Percentiles rank a stretch among this genome's conserved stretches.
These are phyloP conservation scores for Gopherus flavomarginatus DNA, from an alignment of 2,113 vertebrate species.

Conservation along the genomic window DNA sequence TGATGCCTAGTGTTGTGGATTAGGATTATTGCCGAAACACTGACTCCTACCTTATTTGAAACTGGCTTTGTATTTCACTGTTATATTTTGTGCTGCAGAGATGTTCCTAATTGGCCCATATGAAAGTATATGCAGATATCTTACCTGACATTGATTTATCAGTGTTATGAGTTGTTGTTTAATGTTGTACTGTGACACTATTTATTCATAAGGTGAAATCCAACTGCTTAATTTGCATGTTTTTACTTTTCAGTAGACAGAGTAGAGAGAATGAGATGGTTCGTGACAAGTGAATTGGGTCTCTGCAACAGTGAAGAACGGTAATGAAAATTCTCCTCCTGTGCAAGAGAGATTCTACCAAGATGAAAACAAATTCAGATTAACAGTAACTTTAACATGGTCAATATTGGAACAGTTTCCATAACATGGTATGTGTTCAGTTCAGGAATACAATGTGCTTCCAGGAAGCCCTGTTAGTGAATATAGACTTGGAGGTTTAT, in stretches of 20 bases:
- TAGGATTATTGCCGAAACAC: not conserved
- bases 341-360: fast-evolving
- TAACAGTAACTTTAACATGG: not conserved
- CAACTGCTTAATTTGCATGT: not conserved
- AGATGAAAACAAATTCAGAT: not conserved
- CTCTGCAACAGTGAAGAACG: not conserved
- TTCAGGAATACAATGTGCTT: not conserved
- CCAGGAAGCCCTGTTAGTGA: not conserved
- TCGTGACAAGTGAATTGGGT: not conserved
- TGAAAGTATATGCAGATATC: not conserved
- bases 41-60: not conserved
- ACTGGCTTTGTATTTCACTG: not conserved
- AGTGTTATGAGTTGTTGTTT: not conserved
- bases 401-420: not conserved
- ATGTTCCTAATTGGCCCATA: not conserved
- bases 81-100: not conserved
- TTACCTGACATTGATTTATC: not conserved
- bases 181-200: not conserved
- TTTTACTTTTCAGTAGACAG: not conserved
- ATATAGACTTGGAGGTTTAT: not conserved
- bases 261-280: not conserved
- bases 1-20: not conserved
- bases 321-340: not conserved
- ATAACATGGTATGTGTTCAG: not conserved
- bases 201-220: not conserved